phyloP scores from a whole-genome alignment of 2,888 invertebrate species.

The Elmis aenea region DNA sequence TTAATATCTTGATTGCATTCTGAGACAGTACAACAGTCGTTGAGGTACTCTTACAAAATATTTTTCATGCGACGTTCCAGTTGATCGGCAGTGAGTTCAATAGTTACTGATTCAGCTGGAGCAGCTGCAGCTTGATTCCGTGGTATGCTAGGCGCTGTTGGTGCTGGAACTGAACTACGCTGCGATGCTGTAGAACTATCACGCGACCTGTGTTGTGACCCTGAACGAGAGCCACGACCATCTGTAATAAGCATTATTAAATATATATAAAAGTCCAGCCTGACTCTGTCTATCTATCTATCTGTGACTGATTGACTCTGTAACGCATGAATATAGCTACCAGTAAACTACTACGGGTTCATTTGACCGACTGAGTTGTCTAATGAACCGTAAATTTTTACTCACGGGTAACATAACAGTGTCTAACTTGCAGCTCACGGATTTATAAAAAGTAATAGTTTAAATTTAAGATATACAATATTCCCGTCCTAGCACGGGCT shows the following conservation, averaged over 20 bases:
- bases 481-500: too few species aligned
- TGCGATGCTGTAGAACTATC: constrained; percentile 35
- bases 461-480: too few species aligned
- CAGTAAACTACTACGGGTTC: too few species aligned
- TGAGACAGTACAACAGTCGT: constrained; percentile 33
- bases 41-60: constrained; percentile 40
- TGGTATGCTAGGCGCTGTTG: constrained; percentile 2
- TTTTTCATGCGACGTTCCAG: constrained; percentile 36
- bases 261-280: too few species aligned
- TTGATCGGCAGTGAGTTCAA: constrained; percentile 26
- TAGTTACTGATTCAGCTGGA: constrained; percentile 8
- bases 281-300: too few species aligned
- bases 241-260: constrained; percentile 36
- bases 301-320: too few species aligned
- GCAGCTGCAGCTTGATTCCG: constrained; percentile 6
- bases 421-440: too few species aligned
- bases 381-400: too few species aligned
- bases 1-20: constrained; percentile 40
- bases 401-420: too few species aligned
- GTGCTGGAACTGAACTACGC: constrained; percentile 21
- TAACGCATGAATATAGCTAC: too few species aligned
- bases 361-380: too few species aligned
- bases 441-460: too few species aligned
- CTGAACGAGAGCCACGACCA: constrained; percentile 52
- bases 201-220: constrained; percentile 54